Evolutionary conservation across 2,888 invertebrate species (phyloP).

Genomic region (Tetragnatha montana): DNA sequence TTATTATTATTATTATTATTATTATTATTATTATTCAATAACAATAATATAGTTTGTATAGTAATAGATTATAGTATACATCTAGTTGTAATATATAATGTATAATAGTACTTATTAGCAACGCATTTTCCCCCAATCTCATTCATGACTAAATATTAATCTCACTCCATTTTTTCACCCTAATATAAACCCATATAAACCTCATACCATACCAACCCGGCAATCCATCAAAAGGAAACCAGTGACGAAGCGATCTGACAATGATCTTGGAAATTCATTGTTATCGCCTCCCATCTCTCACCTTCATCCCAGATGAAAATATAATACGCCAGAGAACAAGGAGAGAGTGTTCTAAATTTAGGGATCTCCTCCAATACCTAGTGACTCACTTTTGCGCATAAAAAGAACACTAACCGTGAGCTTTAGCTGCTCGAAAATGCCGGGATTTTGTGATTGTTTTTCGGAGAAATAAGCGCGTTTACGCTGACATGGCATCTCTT

Average conservation of each 20-base stretch:
- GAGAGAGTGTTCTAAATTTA: slow-evolving; percentile 48
- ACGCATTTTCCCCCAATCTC: too few relatives aligned
- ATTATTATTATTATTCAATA: too few relatives aligned
- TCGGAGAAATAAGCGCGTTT: neutral
- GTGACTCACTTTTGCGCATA: slow-evolving; percentile 34
- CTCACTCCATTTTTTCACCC: too few relatives aligned
- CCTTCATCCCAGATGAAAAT: slow-evolving; percentile 15
- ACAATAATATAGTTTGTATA: too few relatives aligned
- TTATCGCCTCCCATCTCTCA: neutral
- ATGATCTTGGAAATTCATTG: neutral
- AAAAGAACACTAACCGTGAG: slow-evolving; percentile 10
- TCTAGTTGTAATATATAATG: too few relatives aligned
- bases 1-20: too few relatives aligned
- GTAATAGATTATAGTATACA: too few relatives aligned
- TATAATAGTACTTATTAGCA: too few relatives aligned
- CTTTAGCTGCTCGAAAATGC: slow-evolving; percentile 34
- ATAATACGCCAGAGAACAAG: slow-evolving; percentile 30
- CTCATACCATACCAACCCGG: too few relatives aligned
- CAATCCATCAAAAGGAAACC: neutral
- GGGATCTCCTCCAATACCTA: slow-evolving; percentile 18
- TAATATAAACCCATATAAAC: too few relatives aligned
- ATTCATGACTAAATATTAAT: too few relatives aligned
- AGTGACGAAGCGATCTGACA: neutral
- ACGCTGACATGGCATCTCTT: neutral
- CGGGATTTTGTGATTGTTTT: neutral